Evolutionary conservation across 2,113 vertebrate species (phyloP).

Genomic region (Lamprologus callipterus): DNA sequence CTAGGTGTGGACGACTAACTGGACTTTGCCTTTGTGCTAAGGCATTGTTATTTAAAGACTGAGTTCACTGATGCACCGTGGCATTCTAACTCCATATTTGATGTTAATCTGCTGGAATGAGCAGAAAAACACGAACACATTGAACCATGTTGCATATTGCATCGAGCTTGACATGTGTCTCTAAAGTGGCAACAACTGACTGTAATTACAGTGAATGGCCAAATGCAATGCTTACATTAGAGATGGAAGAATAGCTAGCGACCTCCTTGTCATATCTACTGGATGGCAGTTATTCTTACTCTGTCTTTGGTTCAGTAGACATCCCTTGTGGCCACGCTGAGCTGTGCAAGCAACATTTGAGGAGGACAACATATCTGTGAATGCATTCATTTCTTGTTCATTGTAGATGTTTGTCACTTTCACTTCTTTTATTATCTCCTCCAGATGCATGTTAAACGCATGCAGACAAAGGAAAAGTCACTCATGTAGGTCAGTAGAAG

Average conservation of each 20-base stretch:
- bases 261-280: background rate
- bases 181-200: background rate
- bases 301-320: background rate
- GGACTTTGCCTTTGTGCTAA: background rate
- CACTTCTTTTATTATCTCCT: background rate
- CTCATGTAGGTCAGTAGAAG: background rate
- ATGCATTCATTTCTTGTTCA: background rate
- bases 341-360: background rate
- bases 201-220: slow-evolving; percentile 19
- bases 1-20: slow-evolving; percentile 3
- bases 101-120: slow-evolving; percentile 62
- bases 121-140: slow-evolving; percentile 15
- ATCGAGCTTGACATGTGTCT: slow-evolving; percentile 33
- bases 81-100: slow-evolving; percentile 31
- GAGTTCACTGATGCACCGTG: slow-evolving; percentile 6
- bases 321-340: background rate
- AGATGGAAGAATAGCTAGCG: background rate
- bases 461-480: slow-evolving; percentile 6
- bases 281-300: background rate
- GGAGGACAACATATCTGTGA: background rate
- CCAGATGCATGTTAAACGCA: slow-evolving; percentile 11
- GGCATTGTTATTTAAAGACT: background rate
- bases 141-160: slow-evolving; percentile 10
- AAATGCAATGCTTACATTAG: slow-evolving; percentile 9
- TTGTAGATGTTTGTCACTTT: slow-evolving; percentile 5